Evolutionary conservation across 2,797 vertebrate genomes (phyloP).

Genomic region (Prunella strophiata): DNA sequence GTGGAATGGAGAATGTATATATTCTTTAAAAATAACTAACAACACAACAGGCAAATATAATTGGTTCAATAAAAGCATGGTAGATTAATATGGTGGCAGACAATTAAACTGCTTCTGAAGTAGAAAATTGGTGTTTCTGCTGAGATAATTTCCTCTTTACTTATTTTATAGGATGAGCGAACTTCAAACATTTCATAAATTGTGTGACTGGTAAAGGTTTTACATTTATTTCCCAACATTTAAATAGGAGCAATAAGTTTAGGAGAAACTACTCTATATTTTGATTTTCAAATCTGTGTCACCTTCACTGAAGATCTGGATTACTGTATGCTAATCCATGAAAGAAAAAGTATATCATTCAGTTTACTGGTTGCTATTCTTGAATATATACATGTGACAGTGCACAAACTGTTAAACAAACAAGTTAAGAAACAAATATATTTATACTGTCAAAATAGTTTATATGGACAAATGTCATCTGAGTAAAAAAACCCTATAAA

Average conservation of each 20-base stretch:
- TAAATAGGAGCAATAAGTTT: not conserved
- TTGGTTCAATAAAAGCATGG: not conserved
- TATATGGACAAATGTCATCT: not conserved
- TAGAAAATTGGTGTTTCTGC: not conserved
- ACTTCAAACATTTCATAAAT: not conserved
- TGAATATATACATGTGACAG: not conserved
- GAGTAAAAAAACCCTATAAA: not conserved
- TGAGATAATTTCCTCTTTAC: not conserved
- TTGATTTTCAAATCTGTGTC: not conserved
- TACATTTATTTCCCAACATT: not conserved
- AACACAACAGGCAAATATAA: not conserved
- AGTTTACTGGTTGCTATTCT: not conserved
- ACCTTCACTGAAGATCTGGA: not conserved
- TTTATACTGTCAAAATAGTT: not conserved
- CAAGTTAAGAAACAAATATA: not conserved
- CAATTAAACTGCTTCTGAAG: not conserved
- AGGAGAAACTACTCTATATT: not conserved
- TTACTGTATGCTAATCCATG: not conserved
- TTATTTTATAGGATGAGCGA: not conserved
- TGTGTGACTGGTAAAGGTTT: not conserved
- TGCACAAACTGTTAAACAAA: not conserved
- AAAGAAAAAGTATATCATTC: not conserved
- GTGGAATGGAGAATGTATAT: not conserved
- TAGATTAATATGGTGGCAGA: not conserved
- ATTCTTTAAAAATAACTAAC: not conserved